Conservation (phyloP, 2,113 vertebrate species). For the Pogona vitticeps region DNA sequence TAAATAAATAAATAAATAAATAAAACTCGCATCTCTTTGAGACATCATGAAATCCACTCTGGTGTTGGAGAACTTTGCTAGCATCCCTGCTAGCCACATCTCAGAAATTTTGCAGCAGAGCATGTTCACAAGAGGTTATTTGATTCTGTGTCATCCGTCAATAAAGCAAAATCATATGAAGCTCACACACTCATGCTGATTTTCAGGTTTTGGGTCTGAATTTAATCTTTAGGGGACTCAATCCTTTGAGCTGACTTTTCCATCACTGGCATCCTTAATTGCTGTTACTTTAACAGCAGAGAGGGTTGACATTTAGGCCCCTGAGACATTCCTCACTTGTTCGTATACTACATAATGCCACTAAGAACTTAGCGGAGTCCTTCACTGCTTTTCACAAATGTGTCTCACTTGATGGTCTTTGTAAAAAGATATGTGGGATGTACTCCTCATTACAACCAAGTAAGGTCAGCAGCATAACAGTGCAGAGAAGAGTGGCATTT, state of each 20-base stretch:
- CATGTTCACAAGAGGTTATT: not conserved
- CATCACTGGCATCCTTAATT: not conserved
- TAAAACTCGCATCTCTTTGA: not conserved
- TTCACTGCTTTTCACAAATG: not conserved
- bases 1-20: too few relatives aligned
- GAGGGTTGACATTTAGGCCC: not conserved
- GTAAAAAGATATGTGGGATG: not conserved
- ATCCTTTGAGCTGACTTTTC: not conserved
- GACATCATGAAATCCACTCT: not conserved
- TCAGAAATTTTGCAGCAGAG: not conserved
- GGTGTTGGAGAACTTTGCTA: not conserved
- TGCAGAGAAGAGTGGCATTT: not conserved
- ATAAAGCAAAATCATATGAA: not conserved
- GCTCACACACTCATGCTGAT: not conserved
- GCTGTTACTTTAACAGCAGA: not conserved
- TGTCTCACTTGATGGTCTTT: not conserved
- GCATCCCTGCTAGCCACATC: not conserved
- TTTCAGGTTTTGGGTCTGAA: not conserved
- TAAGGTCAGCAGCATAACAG: not conserved
- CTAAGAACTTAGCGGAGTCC: not conserved
- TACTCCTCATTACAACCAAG: not conserved
- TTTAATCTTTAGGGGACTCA: slow-evolving; percentile 4
- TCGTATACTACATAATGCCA: not conserved
- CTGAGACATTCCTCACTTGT: not conserved
- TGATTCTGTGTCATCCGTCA: not conserved